These are phyloP conservation scores for Idaea straminata DNA, from an alignment of 2,888 invertebrate genomes.

Conservation along the genomic window DNA sequence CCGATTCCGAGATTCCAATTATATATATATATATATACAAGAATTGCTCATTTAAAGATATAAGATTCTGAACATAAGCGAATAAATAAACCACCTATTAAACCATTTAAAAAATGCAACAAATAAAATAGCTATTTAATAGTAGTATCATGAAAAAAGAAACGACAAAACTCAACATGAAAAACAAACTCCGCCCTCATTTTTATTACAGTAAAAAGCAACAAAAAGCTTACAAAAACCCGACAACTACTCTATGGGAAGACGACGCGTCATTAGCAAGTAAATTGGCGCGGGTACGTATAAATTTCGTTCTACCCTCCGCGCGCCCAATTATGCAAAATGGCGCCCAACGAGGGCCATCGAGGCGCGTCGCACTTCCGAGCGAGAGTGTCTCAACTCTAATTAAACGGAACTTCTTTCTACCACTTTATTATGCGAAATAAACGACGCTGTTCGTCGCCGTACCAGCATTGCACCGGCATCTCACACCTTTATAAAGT, in stretches of 20 bases:
- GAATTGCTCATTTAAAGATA: too few relatives aligned
- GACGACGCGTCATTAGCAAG: constrained; percentile 78
- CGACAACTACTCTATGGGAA: constrained; percentile 55
- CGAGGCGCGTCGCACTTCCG: constrained; percentile 70
- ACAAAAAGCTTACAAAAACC: constrained; percentile 41
- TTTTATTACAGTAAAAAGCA: constrained; percentile 31
- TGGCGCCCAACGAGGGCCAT: constrained; percentile 76
- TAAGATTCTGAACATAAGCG: too few relatives aligned
- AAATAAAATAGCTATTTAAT: not conserved
- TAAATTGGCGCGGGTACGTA: constrained; percentile 77
- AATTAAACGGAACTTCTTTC: constrained; percentile 78
- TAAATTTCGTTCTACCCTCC: constrained; percentile 76
- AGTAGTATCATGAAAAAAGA: constrained; percentile 5
- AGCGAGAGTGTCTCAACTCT: constrained; percentile 73
- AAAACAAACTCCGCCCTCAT: constrained; percentile 16
- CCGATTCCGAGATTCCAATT: too few relatives aligned
- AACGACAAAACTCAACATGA: constrained; percentile 21
- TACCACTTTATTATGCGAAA: constrained; percentile 76
- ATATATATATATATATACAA: too few relatives aligned
- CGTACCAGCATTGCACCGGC: not conserved
- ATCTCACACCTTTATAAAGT: not conserved
- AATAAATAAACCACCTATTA: too few relatives aligned
- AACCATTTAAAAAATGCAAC: not conserved
- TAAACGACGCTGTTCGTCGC: constrained; percentile 61
- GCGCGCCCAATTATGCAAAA: constrained; percentile 78